Evolutionary conservation across 1,140 invertebrate species (phyloP).

Genomic region (Drosophila tropicalis): DNA sequence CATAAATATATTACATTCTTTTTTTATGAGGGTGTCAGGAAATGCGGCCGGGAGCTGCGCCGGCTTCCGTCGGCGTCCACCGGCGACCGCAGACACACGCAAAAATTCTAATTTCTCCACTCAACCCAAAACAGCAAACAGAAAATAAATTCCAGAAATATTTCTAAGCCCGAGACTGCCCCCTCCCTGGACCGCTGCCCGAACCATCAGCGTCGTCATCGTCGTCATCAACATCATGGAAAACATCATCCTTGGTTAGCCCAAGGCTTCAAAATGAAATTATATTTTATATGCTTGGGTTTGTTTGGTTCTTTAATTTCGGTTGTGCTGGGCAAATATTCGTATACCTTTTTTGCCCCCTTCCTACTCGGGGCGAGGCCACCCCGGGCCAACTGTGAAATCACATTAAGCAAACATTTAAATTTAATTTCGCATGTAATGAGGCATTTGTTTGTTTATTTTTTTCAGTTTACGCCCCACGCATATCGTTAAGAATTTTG

Average conservation of each 20-base stretch:
- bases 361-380: constrained; percentile 30
- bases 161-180: constrained; percentile 71
- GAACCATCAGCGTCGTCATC: constrained; percentile 25
- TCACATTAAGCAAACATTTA: constrained; percentile 83
- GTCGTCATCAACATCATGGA: constrained; percentile 30
- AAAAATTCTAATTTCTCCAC: constrained; percentile 76
- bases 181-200: constrained; percentile 9
- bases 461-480: constrained; percentile 53
- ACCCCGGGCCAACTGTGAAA: constrained; percentile 66
- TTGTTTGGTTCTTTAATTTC: constrained; percentile 63
- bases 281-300: constrained; percentile 78
- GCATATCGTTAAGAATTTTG: constrained; percentile 33
- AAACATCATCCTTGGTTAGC: constrained; percentile 68
- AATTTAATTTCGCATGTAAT: constrained; percentile 83
- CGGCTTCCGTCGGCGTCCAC: constrained; percentile 69
- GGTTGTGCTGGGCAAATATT: constrained; percentile 27
- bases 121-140: constrained; percentile 48
- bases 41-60: constrained; percentile 50
- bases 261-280: constrained; percentile 79
- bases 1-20: constrained; percentile 77
- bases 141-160: constrained; percentile 75
- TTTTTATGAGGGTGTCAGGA: constrained; percentile 46
- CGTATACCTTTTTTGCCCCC: constrained; percentile 42
- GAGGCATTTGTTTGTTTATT: constrained; percentile 82
- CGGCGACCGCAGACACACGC: constrained; percentile 69